Conservation (phyloP, 2,797 vertebrate species). For the Lacerta agilis region DNA sequence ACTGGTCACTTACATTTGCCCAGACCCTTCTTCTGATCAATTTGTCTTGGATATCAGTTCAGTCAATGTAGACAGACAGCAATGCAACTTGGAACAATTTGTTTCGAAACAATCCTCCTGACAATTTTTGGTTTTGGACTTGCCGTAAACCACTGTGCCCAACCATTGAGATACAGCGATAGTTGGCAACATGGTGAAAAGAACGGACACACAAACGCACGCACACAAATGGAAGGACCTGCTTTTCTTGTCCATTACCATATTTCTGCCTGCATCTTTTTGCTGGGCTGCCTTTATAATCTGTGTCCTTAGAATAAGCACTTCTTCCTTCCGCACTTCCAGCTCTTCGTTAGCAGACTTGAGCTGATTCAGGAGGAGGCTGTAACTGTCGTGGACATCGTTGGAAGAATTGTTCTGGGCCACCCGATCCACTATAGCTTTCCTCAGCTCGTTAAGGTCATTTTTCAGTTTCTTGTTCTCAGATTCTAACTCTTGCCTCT, state of each 20-base stretch:
- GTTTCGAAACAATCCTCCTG: background rate
- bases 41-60: background rate
- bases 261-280: slow-evolving; percentile 66
- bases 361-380: slow-evolving; percentile 89
- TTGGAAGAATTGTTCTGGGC: slow-evolving; percentile 72
- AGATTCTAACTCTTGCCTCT: slow-evolving; percentile 93
- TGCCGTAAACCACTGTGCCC: background rate
- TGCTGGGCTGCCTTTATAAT: slow-evolving; percentile 85
- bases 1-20: background rate
- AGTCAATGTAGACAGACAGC: background rate
- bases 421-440: slow-evolving; percentile 78
- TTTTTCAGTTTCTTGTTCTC: slow-evolving; percentile 98
- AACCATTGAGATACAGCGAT: background rate
- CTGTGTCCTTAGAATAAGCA: slow-evolving; percentile 91
- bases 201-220: background rate
- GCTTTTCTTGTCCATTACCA: slow-evolving; percentile 63
- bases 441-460: slow-evolving; percentile 91
- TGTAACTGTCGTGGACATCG: slow-evolving; percentile 82
- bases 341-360: slow-evolving; percentile 89
- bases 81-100: background rate
- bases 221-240: background rate
- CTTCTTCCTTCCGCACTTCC: slow-evolving; percentile 95
- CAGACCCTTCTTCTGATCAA: background rate
- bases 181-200: background rate
- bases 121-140: background rate